Conservation (phyloP, 2,888 invertebrate genomes). For the Boloria euphrosyne region DNA sequence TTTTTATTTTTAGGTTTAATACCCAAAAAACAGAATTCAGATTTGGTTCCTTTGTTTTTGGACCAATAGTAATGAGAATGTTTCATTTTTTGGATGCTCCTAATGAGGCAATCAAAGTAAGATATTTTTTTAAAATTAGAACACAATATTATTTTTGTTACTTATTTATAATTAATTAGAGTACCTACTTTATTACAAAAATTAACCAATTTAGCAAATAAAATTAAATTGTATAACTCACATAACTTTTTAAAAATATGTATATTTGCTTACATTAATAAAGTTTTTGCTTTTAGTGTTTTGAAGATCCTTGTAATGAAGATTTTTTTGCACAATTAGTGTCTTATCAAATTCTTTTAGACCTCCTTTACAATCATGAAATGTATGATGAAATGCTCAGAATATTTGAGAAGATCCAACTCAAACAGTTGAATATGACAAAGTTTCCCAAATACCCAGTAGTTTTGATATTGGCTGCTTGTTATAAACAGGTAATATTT, state of each 20-base stretch:
- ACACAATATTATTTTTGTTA: too few relatives aligned
- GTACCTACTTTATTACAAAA: neutral
- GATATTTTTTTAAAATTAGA: neutral
- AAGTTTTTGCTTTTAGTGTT: constrained; percentile 72
- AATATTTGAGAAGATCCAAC: constrained; percentile 83
- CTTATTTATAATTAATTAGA: too few relatives aligned
- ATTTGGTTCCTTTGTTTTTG: constrained; percentile 91
- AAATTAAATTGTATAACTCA: too few relatives aligned
- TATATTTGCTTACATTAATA: neutral
- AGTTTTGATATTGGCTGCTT: constrained; percentile 86
- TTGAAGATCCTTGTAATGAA: constrained; percentile 82
- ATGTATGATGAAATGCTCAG: constrained; percentile 86
- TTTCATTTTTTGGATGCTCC: constrained; percentile 87
- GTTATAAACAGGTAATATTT: constrained; percentile 86
- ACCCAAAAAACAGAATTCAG: constrained; percentile 86
- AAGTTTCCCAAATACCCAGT: constrained; percentile 86
- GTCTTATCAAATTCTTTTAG: constrained; percentile 86
- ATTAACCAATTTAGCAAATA: neutral
- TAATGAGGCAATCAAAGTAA: constrained; percentile 83
- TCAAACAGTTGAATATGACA: constrained; percentile 83
- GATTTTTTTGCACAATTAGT: constrained; percentile 89
- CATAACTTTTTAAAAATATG: neutral
- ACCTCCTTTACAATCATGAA: constrained; percentile 86
- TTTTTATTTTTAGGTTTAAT: constrained; percentile 81
- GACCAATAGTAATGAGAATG: constrained; percentile 91